These are phyloP conservation scores for Palythoa grandiflora DNA, from an alignment of 92 coral and sea anemone species.

Conservation along the genomic window DNA sequence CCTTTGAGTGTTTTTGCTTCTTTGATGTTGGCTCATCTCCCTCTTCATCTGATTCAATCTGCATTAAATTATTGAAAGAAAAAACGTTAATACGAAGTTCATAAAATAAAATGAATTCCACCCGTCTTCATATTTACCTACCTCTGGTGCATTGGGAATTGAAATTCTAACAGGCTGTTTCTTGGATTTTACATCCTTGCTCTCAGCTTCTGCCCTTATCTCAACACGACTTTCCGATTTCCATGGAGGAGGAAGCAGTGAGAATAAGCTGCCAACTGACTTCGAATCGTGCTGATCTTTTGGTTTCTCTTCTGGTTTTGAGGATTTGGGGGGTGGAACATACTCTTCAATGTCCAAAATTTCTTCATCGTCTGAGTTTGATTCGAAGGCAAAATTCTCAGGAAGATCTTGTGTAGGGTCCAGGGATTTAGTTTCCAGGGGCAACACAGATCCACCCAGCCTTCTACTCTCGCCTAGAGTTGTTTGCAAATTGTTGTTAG, in stretches of 20 bases:
- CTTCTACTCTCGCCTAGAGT: background rate
- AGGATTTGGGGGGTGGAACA: conserved; percentile 63
- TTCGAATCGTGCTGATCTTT: conserved; percentile 54
- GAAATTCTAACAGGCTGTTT: conserved; percentile 85
- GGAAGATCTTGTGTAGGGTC: background rate
- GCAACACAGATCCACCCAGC: background rate
- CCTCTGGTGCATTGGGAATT: conserved; percentile 75
- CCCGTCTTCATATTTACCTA: conserved; percentile 21
- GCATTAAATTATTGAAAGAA: background rate
- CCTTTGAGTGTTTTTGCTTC: conserved; percentile 73
- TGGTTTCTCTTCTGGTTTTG: conserved; percentile 40
- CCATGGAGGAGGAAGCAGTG: conserved; percentile 94
- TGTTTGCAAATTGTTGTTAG: background rate
- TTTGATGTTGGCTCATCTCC: conserved; percentile 67
- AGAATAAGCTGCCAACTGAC: conserved; percentile 93
- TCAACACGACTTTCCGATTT: conserved; percentile 62
- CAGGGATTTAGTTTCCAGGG: background rate
- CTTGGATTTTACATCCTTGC: conserved; percentile 48
- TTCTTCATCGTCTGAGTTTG: conserved; percentile 68
- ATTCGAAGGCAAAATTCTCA: background rate
- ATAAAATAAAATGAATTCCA: too few relatives aligned
- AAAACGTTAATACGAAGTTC: background rate
- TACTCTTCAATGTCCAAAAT: conserved; percentile 83
- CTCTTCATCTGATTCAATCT: conserved; percentile 91
- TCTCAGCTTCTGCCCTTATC: conserved; percentile 52